Evolutionary conservation across 2,113 vertebrate genomes (phyloP).

Genomic region (Catharus fuscescens): DNA sequence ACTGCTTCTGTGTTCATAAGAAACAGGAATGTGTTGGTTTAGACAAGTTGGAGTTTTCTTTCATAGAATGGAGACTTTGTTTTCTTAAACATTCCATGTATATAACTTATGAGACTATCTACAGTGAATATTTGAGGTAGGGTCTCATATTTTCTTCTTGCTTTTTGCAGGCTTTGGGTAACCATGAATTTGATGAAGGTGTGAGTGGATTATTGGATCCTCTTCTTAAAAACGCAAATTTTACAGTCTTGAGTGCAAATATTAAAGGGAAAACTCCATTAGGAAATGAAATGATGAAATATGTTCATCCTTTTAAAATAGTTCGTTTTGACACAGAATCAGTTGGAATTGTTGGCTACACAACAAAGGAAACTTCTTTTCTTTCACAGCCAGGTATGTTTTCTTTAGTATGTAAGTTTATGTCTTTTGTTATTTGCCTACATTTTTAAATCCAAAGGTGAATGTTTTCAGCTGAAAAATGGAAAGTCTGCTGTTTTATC

Average conservation of each 20-base stretch:
- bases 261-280: conserved; percentile 74
- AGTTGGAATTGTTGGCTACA: conserved; percentile 92
- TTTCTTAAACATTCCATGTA: background rate
- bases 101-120: background rate
- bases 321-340: conserved; percentile 72
- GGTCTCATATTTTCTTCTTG: conserved; percentile 5
- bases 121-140: background rate
- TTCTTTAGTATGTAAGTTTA: background rate
- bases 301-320: conserved; percentile 79
- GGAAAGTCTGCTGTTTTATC: background rate
- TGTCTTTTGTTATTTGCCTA: background rate
- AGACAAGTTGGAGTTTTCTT: background rate
- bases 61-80: background rate
- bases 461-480: background rate
- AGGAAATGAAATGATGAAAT: conserved; percentile 72
- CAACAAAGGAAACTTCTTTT: conserved; percentile 85
- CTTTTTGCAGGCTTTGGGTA: conserved; percentile 86
- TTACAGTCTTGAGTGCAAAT: conserved; percentile 88
- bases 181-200: conserved; percentile 94
- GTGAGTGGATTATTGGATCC: conserved; percentile 86
- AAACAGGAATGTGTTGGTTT: background rate
- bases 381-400: conserved; percentile 87
- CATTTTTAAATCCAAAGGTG: background rate
- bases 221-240: conserved; percentile 80
- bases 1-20: background rate